Evolutionary conservation across 2,113 vertebrate genomes (phyloP), one percentile per base, ranked within the genome.

Genomic region (Leuciscus idus): DNA sequence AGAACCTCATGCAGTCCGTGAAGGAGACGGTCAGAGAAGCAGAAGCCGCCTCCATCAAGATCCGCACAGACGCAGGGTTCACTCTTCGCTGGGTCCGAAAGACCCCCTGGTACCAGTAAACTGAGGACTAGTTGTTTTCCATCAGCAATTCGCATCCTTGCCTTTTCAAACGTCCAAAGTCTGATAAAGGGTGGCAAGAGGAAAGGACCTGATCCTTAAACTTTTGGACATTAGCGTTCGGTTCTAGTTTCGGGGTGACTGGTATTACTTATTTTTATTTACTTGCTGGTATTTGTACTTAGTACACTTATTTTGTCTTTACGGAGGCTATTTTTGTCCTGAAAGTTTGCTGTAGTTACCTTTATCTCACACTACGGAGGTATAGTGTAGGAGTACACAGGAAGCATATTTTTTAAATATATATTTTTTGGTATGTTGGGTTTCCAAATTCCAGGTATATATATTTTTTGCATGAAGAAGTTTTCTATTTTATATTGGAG

Each of bases 1-100:
- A 99, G 95, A 99, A 99, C 92, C 95, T 99, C 79, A 99, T 99
- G 98, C 98, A 99, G 92, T 99, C 98, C 0, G 98, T 99, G 89
- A 99, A 99, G 95, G 98, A 99, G 94, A 99, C 98, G 0, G 98
- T 99, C 86, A 93, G 98, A 92, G 98, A 99, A 92, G 98, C 98
- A n/a, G 98, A 99, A 92, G 98, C 98, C 13, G 98, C 98, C 21
- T 99, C 98, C 86, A 99, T 99, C 91, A 99, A 99, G 95, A 99
- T 99, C 87, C 96, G 98, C 92, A 99, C 98, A 81, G 98, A 99
- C 68, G 96, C 98, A 85, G 98, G 98, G 46, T 98, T 95, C 93
- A 97, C 98, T 72, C 96, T 99, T 43, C 98, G 98, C 90, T 99
- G 98, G 98, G 98, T 99, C 85, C 95, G 98, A 89, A 99, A 99